Evolutionary conservation across 2,888 invertebrate genomes (phyloP).

Genomic region (Leptopilina drosophilae): DNA sequence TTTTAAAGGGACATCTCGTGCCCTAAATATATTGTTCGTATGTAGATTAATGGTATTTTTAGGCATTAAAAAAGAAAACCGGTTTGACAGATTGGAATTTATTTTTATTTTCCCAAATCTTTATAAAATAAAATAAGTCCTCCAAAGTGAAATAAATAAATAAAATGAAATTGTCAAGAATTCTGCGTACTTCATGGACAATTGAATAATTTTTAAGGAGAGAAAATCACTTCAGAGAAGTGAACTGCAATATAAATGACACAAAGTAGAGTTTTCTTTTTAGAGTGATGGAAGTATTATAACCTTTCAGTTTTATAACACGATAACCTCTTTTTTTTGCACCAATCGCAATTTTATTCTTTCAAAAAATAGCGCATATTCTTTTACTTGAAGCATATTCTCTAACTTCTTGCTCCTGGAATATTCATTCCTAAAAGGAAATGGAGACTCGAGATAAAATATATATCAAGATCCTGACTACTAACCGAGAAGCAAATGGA

Average conservation of each 20-base stretch:
- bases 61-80: not conserved
- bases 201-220: slow-evolving; percentile 3
- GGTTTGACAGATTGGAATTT: not conserved
- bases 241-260: not conserved
- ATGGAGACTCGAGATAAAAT: not conserved
- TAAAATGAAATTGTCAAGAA: not conserved
- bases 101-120: too few relatives aligned
- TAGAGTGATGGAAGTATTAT: not conserved
- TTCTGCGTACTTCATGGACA: not conserved
- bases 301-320: not conserved
- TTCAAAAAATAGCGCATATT: not conserved
- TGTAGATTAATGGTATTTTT: not conserved
- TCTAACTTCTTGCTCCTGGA: too few relatives aligned
- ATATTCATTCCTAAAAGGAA: not conserved
- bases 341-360: not conserved
- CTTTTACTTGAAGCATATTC: not conserved
- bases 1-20: not conserved
- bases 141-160: too few relatives aligned
- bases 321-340: not conserved
- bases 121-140: too few relatives aligned
- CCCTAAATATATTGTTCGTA: not conserved
- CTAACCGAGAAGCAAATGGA: slow-evolving; percentile 10
- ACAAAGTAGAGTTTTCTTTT: slow-evolving; percentile 1
- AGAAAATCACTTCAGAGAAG: not conserved
- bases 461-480: not conserved